phyloP scores from a whole-genome alignment of 1,140 invertebrate species.

The Cephus cinctus region DNA sequence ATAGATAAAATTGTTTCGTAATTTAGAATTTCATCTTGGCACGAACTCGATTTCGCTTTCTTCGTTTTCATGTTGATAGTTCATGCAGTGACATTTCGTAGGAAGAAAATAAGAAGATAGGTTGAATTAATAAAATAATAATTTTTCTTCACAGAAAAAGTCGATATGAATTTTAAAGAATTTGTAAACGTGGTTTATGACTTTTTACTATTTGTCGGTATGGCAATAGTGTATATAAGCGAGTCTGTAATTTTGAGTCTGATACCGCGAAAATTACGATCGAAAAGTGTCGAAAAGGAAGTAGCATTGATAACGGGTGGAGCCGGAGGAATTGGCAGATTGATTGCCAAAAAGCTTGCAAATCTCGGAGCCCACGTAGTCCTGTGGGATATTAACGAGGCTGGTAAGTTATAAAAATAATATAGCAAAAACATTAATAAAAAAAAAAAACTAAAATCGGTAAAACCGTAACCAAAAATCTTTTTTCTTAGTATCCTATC shows the following conservation, averaged over 20 bases:
- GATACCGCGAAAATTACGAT: conserved; percentile 52
- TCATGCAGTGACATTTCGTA: too few relatives aligned
- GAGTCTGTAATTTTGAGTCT: conserved; percentile 50
- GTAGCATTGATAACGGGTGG: conserved; percentile 86
- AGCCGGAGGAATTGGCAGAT: conserved; percentile 83
- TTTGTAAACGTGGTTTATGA: conserved; percentile 27
- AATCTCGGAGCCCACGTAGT: conserved; percentile 77
- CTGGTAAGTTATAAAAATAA: too few relatives aligned
- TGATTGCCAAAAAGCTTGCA: conserved; percentile 78
- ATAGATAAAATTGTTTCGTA: too few relatives aligned
- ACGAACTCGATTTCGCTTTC: too few relatives aligned
- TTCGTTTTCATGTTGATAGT: too few relatives aligned
- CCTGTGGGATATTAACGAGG: conserved; percentile 89
- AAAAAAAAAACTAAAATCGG: neutral
- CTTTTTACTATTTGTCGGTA: conserved; percentile 32
- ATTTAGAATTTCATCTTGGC: too few relatives aligned
- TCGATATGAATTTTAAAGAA: neutral
- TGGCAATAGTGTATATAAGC: conserved; percentile 37
- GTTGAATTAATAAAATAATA: too few relatives aligned
- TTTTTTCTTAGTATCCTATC: neutral
- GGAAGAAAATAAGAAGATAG: too few relatives aligned
- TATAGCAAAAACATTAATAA: neutral
- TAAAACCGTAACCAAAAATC: conserved; percentile 3
- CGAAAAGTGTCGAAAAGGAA: conserved; percentile 66
- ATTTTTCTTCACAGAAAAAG: too few relatives aligned